These are phyloP conservation scores for Penaeus monodon DNA, from an alignment of 2,888 invertebrate genomes.

Conservation along the genomic window DNA sequence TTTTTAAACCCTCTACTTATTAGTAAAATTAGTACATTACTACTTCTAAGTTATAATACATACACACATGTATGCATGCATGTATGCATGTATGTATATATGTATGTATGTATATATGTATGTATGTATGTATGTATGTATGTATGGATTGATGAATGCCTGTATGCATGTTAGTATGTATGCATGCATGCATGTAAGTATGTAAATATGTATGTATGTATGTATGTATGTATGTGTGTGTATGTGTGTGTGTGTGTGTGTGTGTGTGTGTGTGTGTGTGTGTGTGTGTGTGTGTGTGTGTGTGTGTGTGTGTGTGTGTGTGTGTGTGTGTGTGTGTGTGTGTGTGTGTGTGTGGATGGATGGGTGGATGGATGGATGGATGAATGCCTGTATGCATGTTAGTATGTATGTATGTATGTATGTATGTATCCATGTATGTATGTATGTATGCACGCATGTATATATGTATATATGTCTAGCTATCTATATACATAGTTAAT, in stretches of 20 bases:
- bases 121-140: slow-evolving; percentile 4
- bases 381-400: not conserved
- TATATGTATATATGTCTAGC: not conserved
- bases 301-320: not conserved
- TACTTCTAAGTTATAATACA: not conserved
- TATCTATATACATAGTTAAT: not conserved
- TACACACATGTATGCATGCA: slow-evolving; percentile 3
- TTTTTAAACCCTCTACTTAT: too few species aligned
- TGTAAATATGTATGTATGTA: not conserved
- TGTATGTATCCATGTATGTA: not conserved
- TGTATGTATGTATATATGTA: not conserved
- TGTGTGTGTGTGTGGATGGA: not conserved
- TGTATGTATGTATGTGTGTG: not conserved
- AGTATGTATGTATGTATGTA: not conserved
- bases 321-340: not conserved
- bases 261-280: not conserved
- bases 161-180: not conserved
- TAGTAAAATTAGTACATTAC: too few species aligned
- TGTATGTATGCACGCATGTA: not conserved
- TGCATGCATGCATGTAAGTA: not conserved
- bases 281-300: not conserved
- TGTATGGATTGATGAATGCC: not conserved
- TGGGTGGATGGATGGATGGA: not conserved
- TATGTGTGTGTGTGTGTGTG: not conserved
- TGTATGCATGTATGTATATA: not conserved